Conservation (phyloP, 2,888 invertebrate genomes). For the Rhaphigaster nebulosa region DNA sequence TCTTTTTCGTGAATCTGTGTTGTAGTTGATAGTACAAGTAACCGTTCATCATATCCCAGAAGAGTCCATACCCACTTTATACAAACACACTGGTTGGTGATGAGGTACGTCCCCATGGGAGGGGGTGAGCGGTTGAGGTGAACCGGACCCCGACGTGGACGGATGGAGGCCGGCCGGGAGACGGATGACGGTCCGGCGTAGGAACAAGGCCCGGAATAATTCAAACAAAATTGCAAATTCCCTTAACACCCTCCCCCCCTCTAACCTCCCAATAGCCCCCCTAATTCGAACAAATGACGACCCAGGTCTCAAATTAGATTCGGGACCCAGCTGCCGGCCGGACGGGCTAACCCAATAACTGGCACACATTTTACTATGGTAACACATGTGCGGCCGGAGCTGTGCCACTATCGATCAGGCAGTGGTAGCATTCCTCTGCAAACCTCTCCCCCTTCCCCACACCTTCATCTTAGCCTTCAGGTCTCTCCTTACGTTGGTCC, state of each 20-base stretch:
- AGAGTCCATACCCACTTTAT: background rate
- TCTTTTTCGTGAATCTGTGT: no score
- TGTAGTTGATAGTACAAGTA: no score
- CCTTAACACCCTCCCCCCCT: conserved; percentile 59
- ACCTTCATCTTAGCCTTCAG: background rate
- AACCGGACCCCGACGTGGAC: background rate
- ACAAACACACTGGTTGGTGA: background rate
- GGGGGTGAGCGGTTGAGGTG: background rate
- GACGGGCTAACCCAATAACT: conserved; percentile 66
- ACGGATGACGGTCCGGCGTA: conserved; percentile 39
- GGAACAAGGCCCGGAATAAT: conserved; percentile 63
- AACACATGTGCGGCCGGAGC: conserved; percentile 65
- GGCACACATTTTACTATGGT: conserved; percentile 66
- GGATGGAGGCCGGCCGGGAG: conserved; percentile 2
- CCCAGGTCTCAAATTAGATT: conserved; percentile 66
- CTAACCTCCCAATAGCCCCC: background rate
- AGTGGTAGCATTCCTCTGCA: no score
- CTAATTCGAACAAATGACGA: conserved; percentile 66
- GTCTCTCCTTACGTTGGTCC: background rate
- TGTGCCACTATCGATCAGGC: conserved; percentile 6
- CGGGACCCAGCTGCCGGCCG: conserved; percentile 69
- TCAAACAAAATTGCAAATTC: conserved; percentile 66
- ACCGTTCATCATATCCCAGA: no score
- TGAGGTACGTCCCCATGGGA: background rate
- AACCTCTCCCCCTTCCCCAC: background rate